Percentiles rank a stretch among this genome's conserved stretches.
phyloP scores from a whole-genome alignment of 2,113 vertebrate species.

The Euleptes europaea region DNA sequence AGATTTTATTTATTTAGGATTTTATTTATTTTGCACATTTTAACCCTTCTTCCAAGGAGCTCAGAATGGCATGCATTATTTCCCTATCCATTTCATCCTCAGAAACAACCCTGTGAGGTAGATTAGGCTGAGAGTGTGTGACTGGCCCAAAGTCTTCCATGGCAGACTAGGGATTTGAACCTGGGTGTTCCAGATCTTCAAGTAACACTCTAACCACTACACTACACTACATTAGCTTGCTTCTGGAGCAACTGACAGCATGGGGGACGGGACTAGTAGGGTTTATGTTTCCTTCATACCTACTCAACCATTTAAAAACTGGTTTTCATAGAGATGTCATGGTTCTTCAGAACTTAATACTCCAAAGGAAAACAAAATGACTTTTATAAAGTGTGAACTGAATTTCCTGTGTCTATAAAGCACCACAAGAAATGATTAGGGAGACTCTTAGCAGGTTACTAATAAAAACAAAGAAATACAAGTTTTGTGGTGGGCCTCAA shows the following conservation, averaged over 20 bases:
- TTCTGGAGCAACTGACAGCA: background rate
- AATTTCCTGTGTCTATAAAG: background rate
- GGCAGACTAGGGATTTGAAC: too few relatives aligned
- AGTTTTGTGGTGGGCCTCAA: background rate
- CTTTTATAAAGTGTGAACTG: background rate
- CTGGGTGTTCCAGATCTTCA: too few relatives aligned
- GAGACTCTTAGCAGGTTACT: too few relatives aligned
- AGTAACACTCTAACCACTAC: too few relatives aligned
- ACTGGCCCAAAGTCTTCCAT: too few relatives aligned
- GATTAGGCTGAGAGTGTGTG: too few relatives aligned
- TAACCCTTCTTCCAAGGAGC: too few relatives aligned
- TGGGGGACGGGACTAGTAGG: background rate
- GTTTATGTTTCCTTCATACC: background rate
- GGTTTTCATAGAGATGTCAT: background rate
- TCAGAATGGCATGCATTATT: too few relatives aligned
- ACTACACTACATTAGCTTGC: background rate
- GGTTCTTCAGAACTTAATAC: background rate
- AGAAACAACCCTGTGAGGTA: too few relatives aligned
- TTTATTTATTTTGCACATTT: too few relatives aligned
- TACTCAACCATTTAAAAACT: background rate
- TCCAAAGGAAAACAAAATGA: background rate
- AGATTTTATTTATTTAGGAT: too few relatives aligned
- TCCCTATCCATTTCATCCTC: too few relatives aligned
- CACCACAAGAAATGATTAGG: background rate
- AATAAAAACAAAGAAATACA: background rate